Conservation (phyloP, 2,797 vertebrate species). For the Cryptoprocta ferox region DNA sequence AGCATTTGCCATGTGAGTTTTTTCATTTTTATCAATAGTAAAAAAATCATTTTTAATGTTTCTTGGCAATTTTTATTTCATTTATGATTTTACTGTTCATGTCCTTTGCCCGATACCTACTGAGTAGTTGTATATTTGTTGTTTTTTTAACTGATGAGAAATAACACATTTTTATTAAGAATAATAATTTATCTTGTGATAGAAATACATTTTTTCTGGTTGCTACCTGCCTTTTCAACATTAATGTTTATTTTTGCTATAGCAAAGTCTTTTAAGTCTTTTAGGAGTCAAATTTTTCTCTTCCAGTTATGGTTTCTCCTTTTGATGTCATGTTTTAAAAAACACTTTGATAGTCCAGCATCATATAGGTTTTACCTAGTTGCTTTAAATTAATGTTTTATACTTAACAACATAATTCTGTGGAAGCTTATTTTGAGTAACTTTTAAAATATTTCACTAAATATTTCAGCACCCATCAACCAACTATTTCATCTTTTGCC, state of each 20-base stretch:
- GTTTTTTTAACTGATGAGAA: neutral
- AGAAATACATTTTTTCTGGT: neutral
- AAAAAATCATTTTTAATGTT: neutral
- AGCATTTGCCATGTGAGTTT: neutral
- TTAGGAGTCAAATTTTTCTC: neutral
- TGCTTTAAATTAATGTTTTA: conserved; percentile 55
- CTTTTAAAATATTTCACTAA: conserved; percentile 37
- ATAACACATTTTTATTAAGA: conserved; percentile 27
- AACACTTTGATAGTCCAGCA: neutral
- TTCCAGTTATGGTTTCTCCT: neutral
- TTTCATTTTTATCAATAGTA: neutral
- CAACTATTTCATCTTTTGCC: conserved; percentile 32
- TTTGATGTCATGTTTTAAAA: neutral
- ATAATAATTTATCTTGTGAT: neutral
- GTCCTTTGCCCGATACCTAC: neutral
- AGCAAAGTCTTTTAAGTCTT: neutral
- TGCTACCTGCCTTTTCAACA: neutral
- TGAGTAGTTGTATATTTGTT: neutral
- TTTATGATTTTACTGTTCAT: neutral
- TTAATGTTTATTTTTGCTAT: neutral
- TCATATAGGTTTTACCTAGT: neutral
- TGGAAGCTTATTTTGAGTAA: conserved; percentile 40
- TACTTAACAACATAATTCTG: conserved; percentile 31
- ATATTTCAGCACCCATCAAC: conserved; percentile 21
- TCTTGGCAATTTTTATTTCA: conserved; percentile 34